Conservation (phyloP, 1,140 invertebrate genomes). For the Pseudomyrmex concolor region DNA sequence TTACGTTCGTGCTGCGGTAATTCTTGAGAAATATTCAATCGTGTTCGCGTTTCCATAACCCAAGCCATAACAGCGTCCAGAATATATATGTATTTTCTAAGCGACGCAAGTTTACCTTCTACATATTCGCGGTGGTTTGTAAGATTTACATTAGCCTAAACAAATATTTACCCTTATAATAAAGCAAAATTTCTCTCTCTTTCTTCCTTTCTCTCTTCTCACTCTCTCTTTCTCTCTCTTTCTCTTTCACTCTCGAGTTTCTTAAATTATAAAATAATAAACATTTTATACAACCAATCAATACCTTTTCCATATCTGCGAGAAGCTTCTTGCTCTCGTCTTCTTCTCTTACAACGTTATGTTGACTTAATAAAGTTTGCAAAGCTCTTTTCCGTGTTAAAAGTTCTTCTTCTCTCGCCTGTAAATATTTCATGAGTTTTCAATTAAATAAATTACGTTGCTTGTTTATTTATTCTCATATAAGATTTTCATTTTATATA, state of each 20-base stretch:
- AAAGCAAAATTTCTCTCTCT: neutral
- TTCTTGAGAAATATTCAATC: slow-evolving; percentile 84
- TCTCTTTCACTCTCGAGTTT: no score
- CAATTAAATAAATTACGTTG: neutral
- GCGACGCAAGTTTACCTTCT: slow-evolving; percentile 86
- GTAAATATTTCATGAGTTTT: slow-evolving; percentile 52
- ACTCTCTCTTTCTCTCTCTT: no score
- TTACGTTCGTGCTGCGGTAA: slow-evolving; percentile 84
- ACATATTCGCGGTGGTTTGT: slow-evolving; percentile 87
- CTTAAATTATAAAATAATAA: slow-evolving; percentile 10
- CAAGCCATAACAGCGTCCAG: slow-evolving; percentile 86
- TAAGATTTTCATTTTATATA: neutral
- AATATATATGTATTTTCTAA: slow-evolving; percentile 86
- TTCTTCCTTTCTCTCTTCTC: no score
- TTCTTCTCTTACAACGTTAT: slow-evolving; percentile 80
- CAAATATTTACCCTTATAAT: slow-evolving; percentile 33
- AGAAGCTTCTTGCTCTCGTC: slow-evolving; percentile 83
- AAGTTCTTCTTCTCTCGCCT: slow-evolving; percentile 91
- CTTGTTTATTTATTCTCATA: neutral
- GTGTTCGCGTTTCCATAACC: slow-evolving; percentile 85
- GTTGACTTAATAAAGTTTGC: slow-evolving; percentile 85
- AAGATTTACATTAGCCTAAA: slow-evolving; percentile 83
- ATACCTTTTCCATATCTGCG: slow-evolving; percentile 86
- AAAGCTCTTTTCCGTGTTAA: slow-evolving; percentile 85
- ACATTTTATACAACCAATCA: slow-evolving; percentile 7